Percentiles rank a stretch among this genome's conserved stretches.
Conservation (phyloP, 35 echinoderm and acorn worm genomes). For the Heliocidaris tuberculata region DNA sequence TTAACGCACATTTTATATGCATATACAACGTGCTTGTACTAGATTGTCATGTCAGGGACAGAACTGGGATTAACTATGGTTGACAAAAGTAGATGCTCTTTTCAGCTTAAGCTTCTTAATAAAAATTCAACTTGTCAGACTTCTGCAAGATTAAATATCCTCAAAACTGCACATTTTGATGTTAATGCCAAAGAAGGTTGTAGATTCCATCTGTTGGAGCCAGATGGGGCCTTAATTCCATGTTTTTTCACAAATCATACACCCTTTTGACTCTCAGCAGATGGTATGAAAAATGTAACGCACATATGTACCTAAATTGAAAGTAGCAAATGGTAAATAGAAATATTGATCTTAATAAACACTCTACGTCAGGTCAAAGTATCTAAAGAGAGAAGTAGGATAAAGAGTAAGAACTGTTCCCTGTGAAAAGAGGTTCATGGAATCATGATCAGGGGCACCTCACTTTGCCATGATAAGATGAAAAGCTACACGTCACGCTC, state of each 20-base stretch:
- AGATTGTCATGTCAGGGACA: neutral
- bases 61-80: neutral
- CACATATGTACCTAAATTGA: too few species aligned
- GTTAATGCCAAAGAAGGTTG: too few species aligned
- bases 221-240: too few species aligned
- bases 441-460: neutral
- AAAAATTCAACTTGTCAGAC: too few species aligned
- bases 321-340: too few species aligned
- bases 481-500: slow-evolving; percentile 30
- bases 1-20: neutral
- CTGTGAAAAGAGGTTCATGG: neutral
- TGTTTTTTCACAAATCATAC: too few species aligned
- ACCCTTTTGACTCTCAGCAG: too few species aligned
- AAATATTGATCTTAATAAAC: neutral
- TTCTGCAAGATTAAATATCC: too few species aligned
- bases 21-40: neutral
- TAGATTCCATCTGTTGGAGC: too few species aligned
- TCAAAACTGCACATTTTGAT: too few species aligned
- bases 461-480: neutral
- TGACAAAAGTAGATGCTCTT: neutral
- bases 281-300: too few species aligned
- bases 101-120: too few species aligned
- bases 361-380: neutral
- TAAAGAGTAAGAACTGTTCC: neutral
- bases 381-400: neutral